phyloP scores from a whole-genome alignment of 1,140 invertebrate species.

The Ganaspis sp. region DNA sequence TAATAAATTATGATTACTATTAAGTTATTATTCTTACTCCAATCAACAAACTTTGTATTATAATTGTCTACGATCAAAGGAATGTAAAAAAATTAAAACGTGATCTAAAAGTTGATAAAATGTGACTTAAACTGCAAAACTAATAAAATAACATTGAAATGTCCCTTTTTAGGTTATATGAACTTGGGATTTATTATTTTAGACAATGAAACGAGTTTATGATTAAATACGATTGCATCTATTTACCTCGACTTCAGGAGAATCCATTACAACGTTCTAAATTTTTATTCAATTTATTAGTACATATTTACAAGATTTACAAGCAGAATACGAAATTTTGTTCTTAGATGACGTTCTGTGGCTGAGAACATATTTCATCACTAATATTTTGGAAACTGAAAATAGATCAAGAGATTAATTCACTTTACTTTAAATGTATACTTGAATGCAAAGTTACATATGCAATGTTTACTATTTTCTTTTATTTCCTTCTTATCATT shows the following conservation, averaged over 20 bases:
- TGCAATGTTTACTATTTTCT: not conserved
- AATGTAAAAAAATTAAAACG: too few relatives aligned
- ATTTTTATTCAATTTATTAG: not conserved
- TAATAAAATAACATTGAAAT: too few relatives aligned
- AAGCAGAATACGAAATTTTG: not conserved
- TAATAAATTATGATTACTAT: too few relatives aligned
- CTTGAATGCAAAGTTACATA: not conserved
- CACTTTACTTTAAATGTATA: not conserved
- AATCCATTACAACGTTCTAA: not conserved
- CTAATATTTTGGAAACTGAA: not conserved
- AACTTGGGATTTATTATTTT: too few relatives aligned
- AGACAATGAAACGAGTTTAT: too few relatives aligned
- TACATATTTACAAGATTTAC: not conserved
- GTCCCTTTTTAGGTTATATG: too few relatives aligned
- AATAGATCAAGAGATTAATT: not conserved
- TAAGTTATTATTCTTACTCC: too few relatives aligned
- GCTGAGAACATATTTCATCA: not conserved
- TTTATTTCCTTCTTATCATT: not conserved
- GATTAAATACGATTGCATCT: too few relatives aligned
- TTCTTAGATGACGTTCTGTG: not conserved
- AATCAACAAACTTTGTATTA: too few relatives aligned
- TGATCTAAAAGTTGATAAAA: too few relatives aligned
- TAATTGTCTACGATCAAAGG: too few relatives aligned
- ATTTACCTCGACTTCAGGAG: slow-evolving; percentile 7
- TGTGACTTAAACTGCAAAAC: too few relatives aligned